Percentiles rank a stretch among this genome's conserved stretches.
These are phyloP conservation scores for Dusona sp. DNA, from an alignment of 2,888 invertebrate species.

Conservation along the genomic window DNA sequence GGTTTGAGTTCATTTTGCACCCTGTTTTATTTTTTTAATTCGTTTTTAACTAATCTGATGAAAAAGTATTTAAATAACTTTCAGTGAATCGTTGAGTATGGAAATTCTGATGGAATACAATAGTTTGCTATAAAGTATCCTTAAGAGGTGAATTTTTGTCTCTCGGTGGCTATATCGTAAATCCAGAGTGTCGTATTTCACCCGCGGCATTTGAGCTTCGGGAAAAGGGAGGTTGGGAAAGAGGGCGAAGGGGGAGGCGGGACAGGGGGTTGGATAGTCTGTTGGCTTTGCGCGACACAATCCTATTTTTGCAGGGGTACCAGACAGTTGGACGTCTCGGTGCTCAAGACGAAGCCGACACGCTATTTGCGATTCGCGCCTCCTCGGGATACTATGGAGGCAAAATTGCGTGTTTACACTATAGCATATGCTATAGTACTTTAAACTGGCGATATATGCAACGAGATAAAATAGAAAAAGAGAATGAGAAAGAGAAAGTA, in stretches of 20 bases:
- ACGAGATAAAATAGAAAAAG: slow-evolving; percentile 16
- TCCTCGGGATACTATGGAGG: slow-evolving; percentile 11
- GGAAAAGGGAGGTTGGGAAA: slow-evolving; percentile 28
- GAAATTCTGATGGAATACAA: background rate
- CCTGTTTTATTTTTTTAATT: too few species aligned
- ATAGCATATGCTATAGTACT: slow-evolving; percentile 16
- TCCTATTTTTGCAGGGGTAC: slow-evolving; percentile 82
- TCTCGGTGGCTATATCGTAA: slow-evolving; percentile 16
- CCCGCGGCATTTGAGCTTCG: slow-evolving; percentile 24
- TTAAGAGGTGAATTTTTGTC: background rate
- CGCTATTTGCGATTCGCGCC: slow-evolving; percentile 63
- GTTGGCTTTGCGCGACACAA: slow-evolving; percentile 67
- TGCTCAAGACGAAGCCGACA: slow-evolving; percentile 46
- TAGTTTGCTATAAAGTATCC: background rate
- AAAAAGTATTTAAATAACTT: too few species aligned
- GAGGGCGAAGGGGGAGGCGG: slow-evolving; percentile 47
- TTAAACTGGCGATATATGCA: background rate
- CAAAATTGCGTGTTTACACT: slow-evolving; percentile 38
- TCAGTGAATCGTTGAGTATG: background rate
- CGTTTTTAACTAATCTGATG: too few species aligned
- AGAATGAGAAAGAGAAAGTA: slow-evolving; percentile 13
- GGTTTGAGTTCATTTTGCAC: background rate
- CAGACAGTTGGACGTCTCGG: slow-evolving; percentile 83
- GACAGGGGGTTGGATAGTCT: slow-evolving; percentile 33
- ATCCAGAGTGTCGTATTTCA: slow-evolving; percentile 43